Percentiles rank a stretch among this genome's conserved stretches.
phyloP scores from a whole-genome alignment of 2,113 vertebrate genomes.

The Platycercus adscitus region DNA sequence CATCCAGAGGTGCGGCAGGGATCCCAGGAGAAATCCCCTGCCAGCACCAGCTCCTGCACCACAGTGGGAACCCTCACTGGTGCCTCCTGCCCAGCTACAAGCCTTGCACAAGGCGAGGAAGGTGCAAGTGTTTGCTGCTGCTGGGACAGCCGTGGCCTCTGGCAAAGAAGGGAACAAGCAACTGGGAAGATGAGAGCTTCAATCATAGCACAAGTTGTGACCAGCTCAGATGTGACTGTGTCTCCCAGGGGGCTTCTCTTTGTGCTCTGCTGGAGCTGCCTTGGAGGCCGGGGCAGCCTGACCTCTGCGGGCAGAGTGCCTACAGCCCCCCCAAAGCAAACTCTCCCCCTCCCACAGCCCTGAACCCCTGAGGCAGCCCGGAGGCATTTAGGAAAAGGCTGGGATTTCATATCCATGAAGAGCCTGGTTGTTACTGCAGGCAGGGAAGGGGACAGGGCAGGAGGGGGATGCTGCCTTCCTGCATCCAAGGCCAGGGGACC shows the following conservation, averaged over 20 bases:
- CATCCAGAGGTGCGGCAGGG: neutral
- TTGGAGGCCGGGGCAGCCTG: neutral
- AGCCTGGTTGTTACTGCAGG: neutral
- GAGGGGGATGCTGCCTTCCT: neutral
- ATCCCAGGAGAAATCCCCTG: neutral
- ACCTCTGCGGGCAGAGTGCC: accelerated
- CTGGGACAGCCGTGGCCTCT: neutral
- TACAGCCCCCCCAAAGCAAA: neutral
- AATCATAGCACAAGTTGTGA: neutral
- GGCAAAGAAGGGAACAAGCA: neutral
- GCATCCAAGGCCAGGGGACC: too few species aligned
- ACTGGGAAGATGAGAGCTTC: accelerated
- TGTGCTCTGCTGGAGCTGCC: neutral
- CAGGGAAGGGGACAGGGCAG: accelerated
- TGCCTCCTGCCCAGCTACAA: accelerated
- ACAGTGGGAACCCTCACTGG: accelerated
- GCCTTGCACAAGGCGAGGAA: neutral
- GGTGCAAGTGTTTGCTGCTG: neutral
- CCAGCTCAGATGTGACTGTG: neutral
- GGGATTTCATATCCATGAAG: neutral
- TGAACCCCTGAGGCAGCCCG: neutral
- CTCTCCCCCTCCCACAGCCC: neutral
- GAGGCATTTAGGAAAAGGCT: neutral
- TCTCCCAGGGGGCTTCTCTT: neutral
- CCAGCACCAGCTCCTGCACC: neutral